Percentiles rank a stretch among this genome's conserved stretches.
These are phyloP conservation scores for Halictus quadricinctus DNA, from an alignment of 2,888 invertebrate genomes.

Conservation along the genomic window DNA sequence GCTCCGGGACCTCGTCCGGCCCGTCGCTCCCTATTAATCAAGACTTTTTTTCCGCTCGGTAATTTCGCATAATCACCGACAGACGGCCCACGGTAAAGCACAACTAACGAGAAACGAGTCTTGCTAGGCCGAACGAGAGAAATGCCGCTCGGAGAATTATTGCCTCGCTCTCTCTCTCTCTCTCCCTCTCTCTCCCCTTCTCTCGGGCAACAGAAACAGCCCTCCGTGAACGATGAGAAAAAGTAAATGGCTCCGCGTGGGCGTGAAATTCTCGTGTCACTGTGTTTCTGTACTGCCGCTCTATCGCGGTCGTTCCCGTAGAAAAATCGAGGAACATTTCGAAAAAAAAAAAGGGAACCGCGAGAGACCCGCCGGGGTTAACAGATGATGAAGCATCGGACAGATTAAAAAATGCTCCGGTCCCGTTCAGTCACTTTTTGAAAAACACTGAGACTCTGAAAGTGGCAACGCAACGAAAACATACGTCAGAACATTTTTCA, in stretches of 20 bases:
- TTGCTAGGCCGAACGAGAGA: constrained; percentile 27
- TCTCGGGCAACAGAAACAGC: constrained; percentile 2
- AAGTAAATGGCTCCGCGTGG: constrained; percentile 36
- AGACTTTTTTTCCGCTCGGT: constrained; percentile 25
- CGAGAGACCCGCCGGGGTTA: background rate
- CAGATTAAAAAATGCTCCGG: background rate
- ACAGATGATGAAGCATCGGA: background rate
- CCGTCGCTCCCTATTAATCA: constrained; percentile 39
- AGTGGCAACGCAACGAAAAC: background rate
- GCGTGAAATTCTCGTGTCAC: constrained; percentile 46
- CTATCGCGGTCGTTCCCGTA: background rate
- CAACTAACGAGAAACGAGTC: constrained; percentile 44
- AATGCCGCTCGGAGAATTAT: constrained; percentile 29
- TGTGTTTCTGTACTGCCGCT: background rate
- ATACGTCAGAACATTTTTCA: background rate
- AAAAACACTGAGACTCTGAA: no score
- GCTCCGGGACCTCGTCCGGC: background rate
- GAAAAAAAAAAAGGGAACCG: background rate
- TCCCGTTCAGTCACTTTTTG: background rate
- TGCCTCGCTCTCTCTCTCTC: background rate
- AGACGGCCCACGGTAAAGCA: constrained; percentile 44
- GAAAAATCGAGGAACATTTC: background rate
- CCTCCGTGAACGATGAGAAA: constrained; percentile 8
- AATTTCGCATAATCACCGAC: constrained; percentile 55
- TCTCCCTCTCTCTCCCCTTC: background rate